Evolutionary conservation across 2,797 vertebrate genomes (phyloP), one percentile per base, ranked within the genome.

Genomic region (Labroides dimidiatus): DNA sequence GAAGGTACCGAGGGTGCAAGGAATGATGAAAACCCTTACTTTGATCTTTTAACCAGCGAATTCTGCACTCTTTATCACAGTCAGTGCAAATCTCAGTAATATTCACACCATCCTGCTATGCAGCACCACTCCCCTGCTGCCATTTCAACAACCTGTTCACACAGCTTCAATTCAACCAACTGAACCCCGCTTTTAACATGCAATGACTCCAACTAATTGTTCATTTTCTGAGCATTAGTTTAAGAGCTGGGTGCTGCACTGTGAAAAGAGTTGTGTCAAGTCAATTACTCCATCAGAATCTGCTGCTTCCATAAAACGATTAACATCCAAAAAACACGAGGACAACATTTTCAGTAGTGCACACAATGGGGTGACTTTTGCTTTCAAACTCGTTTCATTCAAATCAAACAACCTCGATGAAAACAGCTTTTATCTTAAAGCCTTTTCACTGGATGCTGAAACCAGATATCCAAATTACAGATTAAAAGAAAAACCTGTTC

Each of bases 151-250:
- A 71, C 27, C 49, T 41, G 49, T 57, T 73, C 70, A 63, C 48
- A 58, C 58, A 27, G 50, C 72, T 81, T 78, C 67, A 72, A 37
- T 42, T 50, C 23, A 43, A 36, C 72, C 69, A 86, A 69, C 85
- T 77, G 77, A 78, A 78, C 33, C 8, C 24, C 45, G 57, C 36
- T 70, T 72, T 59, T 43, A 49, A 78, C 33, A 65, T 21, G 23
- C 6, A 55, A 72, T 51, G 60, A 63, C 69, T 80, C 37, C 10
- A 16, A 23, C 69, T 68, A 39, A 52, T 57, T 57, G 64, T 47
- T 61, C 23, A 71, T 13, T 72, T 51, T 60, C 65, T 20, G 16
- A 19, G 56, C 43, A 62, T 61, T 60, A 70, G 45, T 62, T 62
- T 56, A 55, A 58, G 42, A 44, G 55, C 68, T 30, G 24, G 36